Conservation (phyloP, 2,797 vertebrate genomes). For the Sebastes minor region DNA sequence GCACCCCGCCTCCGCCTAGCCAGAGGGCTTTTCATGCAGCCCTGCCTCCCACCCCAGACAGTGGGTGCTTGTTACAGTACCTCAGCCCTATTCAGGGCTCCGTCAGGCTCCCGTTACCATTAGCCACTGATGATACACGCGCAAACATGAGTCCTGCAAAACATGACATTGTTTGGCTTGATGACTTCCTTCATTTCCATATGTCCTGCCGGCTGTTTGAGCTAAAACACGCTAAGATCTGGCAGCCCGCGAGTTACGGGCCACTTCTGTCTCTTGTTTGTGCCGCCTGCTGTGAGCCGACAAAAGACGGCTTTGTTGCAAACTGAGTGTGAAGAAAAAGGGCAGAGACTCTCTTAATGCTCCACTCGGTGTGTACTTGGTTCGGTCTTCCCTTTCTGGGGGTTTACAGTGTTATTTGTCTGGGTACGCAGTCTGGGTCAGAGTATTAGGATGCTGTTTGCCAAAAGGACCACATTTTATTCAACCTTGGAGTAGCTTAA, state of each 20-base stretch:
- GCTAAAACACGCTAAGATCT: slow-evolving; percentile 16
- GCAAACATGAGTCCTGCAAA: slow-evolving; percentile 22
- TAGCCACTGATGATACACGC: neutral
- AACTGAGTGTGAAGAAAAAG: slow-evolving; percentile 34
- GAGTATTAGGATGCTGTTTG: neutral
- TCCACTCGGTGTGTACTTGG: slow-evolving; percentile 20
- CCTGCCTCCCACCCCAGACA: slow-evolving; percentile 33
- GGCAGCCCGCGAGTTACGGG: slow-evolving; percentile 35
- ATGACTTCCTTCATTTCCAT: slow-evolving; percentile 42
- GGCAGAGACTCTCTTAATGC: slow-evolving; percentile 12
- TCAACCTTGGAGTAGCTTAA: neutral
- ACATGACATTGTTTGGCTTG: slow-evolving; percentile 25
- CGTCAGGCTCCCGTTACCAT: slow-evolving; percentile 17
- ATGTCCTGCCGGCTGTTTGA: slow-evolving; percentile 33
- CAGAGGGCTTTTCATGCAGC: slow-evolving; percentile 56
- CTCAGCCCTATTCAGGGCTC: slow-evolving; percentile 14
- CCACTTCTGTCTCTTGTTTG: slow-evolving; percentile 43
- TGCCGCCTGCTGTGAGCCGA: slow-evolving; percentile 55
- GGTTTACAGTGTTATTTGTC: neutral
- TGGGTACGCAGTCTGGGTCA: neutral
- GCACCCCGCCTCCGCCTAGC: slow-evolving; percentile 26
- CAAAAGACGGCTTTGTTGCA: slow-evolving; percentile 70
- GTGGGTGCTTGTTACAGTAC: slow-evolving; percentile 54
- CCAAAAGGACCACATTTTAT: slow-evolving; percentile 10
- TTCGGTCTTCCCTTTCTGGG: neutral